Conservation (phyloP, 2,888 invertebrate species). For the Lithophane socia region DNA sequence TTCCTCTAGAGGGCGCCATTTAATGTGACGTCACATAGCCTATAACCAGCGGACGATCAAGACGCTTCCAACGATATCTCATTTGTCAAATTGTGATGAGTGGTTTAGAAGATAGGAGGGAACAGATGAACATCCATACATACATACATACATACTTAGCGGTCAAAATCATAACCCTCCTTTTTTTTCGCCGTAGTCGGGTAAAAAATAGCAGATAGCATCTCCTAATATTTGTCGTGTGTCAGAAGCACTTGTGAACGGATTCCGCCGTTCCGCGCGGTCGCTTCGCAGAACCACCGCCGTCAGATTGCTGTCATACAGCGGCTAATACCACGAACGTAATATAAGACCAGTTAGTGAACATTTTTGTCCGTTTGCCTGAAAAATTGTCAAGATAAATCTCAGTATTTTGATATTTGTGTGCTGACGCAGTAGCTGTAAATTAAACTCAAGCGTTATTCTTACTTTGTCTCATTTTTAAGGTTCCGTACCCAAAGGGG, state of each 20-base stretch:
- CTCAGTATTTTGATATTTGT: neutral
- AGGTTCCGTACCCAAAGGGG: no score
- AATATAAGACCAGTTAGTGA: constrained; percentile 30
- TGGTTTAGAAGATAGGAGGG: no score
- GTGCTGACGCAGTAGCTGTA: neutral
- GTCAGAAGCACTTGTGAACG: constrained; percentile 54
- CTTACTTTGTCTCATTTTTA: neutral
- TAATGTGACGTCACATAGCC: no score
- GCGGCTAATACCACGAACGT: constrained; percentile 42
- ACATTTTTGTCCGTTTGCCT: constrained; percentile 2
- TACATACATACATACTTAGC: no score
- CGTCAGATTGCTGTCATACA: constrained; percentile 59
- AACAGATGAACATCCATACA: no score
- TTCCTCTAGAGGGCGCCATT: no score
- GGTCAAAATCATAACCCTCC: no score
- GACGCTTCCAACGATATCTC: no score
- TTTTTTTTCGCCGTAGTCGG: no score
- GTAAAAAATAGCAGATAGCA: constrained; percentile 16
- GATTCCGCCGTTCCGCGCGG: constrained; percentile 40
- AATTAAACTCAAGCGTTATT: neutral
- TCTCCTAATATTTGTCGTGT: constrained; percentile 32
- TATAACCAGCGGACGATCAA: no score
- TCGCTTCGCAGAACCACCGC: constrained; percentile 37
- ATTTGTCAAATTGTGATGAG: no score
- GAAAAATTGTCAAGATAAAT: constrained; percentile 29